Evolutionary conservation across 2,113 vertebrate species (phyloP).

Genomic region (Carettochelys insculpta): DNA sequence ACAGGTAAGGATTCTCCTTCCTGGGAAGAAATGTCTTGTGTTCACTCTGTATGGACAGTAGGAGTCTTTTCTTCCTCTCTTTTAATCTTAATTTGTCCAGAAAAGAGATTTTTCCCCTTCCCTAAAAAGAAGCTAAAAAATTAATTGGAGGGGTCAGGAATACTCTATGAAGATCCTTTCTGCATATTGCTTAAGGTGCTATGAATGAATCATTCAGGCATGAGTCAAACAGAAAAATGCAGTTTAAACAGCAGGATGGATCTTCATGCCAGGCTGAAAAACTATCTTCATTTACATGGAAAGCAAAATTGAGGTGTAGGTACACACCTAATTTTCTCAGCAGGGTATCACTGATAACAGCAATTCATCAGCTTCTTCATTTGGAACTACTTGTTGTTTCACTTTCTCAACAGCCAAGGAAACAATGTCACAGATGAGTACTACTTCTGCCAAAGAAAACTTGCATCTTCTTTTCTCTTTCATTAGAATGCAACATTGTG

Average conservation of each 20-base stretch:
- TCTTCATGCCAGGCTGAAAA: not conserved
- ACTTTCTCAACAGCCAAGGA: not conserved
- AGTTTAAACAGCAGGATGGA: not conserved
- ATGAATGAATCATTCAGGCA: not conserved
- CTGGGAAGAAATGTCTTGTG: not conserved
- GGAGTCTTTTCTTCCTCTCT: not conserved
- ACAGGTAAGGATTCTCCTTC: not conserved
- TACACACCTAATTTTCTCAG: conserved; percentile 31
- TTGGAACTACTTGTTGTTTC: not conserved
- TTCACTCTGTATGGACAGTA: not conserved
- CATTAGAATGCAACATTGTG: not conserved
- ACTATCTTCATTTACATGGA: conserved; percentile 20
- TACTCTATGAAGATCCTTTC: not conserved
- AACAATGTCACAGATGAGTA: not conserved
- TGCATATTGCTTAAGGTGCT: not conserved
- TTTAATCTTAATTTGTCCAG: not conserved
- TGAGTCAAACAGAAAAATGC: not conserved
- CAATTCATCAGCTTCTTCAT: conserved; percentile 16
- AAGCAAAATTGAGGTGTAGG: not conserved
- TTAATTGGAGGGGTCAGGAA: not conserved
- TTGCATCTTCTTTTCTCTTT: not conserved
- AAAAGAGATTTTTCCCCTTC: not conserved
- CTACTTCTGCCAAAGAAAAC: not conserved
- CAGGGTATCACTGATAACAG: conserved; percentile 20
- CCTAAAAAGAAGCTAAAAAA: not conserved